Evolutionary conservation across 2,888 invertebrate species (phyloP), one percentile per base, ranked within the genome.

Genomic region (Trichogramma dendrolimi): DNA sequence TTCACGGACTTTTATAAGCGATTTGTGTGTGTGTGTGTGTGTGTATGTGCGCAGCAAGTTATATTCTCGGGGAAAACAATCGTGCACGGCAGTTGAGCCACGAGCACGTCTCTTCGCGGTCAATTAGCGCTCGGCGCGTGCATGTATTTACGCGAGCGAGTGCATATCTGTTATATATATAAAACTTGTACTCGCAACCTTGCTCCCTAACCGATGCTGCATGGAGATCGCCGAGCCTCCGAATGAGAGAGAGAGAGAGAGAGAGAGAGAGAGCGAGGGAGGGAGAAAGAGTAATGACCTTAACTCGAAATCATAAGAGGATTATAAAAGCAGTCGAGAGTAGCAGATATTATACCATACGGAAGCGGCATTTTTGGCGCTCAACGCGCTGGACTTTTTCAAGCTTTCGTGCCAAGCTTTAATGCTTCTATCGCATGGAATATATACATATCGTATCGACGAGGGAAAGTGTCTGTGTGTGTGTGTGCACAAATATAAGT

Each of bases 221-320:
- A 27, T 27, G 27, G 27, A 27, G 27, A 27, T 27, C 27, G 27
- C 27, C 4, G 14, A 7, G 3, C 48, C 51, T n/a, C 41, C n/a
- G 4, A 7, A 14, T 10, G 49, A 8, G 14, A 49, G 49, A 49
- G 48, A 48, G 48, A 49, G 49, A 8, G 49, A 49, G 49, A 49
- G 49, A 11, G 48, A 49, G 49, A 8, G 49, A 49, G 49, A 49
- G 49, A 11, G 55, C n/a, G 53, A 40, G 44, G 46, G 11, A 51
- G 40, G 39, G 60, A 55, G 60, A 50, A 60, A 66, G 66, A 66
- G 66, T 66, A 66, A 66, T 66, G 66, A 66, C 66, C 66, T 66
- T 66, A 27, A 27, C 63, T 62, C 46, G 58, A 64, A 66, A 62
- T 66, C 64, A 64, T 27, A 27, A 27, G 27, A 64, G 63, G 66